Evolutionary conservation across 2,888 invertebrate species (phyloP), one percentile per base, ranked within the genome.

Genomic region (Byasa hedistus): DNA sequence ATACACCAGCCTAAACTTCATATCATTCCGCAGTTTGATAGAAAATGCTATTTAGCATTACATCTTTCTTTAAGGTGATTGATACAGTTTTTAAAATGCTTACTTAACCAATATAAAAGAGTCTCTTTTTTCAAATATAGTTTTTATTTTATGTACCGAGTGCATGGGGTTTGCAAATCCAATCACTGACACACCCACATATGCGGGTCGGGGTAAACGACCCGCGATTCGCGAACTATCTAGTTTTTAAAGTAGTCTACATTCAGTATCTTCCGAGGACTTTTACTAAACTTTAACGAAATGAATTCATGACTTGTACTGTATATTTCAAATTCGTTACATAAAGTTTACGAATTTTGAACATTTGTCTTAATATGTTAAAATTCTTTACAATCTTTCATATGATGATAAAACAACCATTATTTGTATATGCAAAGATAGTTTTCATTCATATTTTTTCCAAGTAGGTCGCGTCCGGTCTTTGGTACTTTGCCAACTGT

Each of bases 151-250:
- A 56, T 15, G 3, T 23, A 56, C 70, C 59, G 68, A 62, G 68
- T 63, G 65, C 61, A 72, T 68, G 69, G 70, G 62, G 62, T 62
- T 55, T 36, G 55, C 62, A 62, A 62, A 61, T 61, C 32, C 32
- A 54, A 66, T 75, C 75, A 73, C 71, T 66, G 71, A 64, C 69
- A 70, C 69, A 73, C 84, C 84, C 80, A 84, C 82, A 74, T 79
- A 82, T 81, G 78, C 79, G 78, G 82, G 81, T 69, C 69, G 64
- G 72, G 81, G 80, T 74, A 73, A 84, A 81, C 69, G 81, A 81
- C 81, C 87, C 77, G 68, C 73, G 71, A 82, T 86, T 86, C 73
- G 81, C 83, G 77, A 81, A 84, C 36, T 12, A 12, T 19, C 15
- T 17, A 24, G 17, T 19, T 23, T 19, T 22, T 56, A 17, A 27